phyloP scores from a whole-genome alignment of 2,797 vertebrate genomes.

The Myotis myotis region DNA sequence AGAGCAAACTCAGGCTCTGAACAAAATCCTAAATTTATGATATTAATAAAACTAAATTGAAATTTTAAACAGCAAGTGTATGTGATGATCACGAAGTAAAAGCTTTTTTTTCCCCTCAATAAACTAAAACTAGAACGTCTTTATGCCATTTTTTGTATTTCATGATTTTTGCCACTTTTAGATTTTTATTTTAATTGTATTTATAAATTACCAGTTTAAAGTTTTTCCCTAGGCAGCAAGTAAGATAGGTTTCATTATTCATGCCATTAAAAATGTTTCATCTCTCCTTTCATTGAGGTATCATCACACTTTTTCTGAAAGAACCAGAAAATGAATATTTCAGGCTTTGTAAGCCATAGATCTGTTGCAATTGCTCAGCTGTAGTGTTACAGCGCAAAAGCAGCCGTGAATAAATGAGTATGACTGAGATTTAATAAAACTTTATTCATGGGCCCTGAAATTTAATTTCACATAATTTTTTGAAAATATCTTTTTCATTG shows the following conservation, averaged over 20 bases:
- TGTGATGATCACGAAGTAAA: background rate
- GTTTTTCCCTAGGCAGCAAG: slow-evolving; percentile 5
- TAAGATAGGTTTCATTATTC: background rate
- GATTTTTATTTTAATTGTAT: slow-evolving; percentile 13
- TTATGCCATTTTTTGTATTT: background rate
- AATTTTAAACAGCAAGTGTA: background rate
- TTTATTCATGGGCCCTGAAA: background rate
- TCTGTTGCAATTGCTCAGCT: background rate
- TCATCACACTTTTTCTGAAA: background rate
- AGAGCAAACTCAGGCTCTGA: background rate
- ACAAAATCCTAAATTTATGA: background rate
- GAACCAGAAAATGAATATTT: background rate
- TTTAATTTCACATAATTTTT: slow-evolving; percentile 1
- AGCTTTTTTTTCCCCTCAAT: background rate
- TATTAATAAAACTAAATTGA: slow-evolving; percentile 13
- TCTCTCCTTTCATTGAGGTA: background rate
- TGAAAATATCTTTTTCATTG: too few relatives aligned
- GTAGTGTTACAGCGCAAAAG: background rate
- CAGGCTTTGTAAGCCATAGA: background rate
- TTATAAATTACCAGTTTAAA: slow-evolving; percentile 3
- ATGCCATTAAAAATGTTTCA: background rate
- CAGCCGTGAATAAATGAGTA: background rate
- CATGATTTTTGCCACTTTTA: background rate
- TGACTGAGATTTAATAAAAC: background rate
- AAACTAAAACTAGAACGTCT: background rate